Conservation (phyloP, 2,113 vertebrate genomes). For the Myotis yumanensis region DNA sequence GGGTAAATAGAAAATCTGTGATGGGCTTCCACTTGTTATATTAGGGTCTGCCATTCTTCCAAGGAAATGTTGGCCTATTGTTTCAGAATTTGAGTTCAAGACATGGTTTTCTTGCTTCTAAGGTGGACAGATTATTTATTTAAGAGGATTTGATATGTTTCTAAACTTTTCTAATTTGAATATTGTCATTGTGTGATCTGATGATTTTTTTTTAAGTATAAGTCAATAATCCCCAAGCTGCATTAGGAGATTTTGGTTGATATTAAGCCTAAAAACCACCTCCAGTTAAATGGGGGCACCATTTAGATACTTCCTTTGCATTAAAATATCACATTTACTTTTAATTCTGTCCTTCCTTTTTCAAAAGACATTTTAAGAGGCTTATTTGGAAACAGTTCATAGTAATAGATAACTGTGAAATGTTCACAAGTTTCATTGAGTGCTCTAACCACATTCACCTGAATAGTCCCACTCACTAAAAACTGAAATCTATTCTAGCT, state of each 20-base stretch:
- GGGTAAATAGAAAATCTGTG: background rate
- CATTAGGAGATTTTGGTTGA: background rate
- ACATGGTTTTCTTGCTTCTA: background rate
- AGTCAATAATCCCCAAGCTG: background rate
- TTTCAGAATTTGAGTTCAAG: conserved; percentile 5
- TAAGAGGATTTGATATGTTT: background rate
- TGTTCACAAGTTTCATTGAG: background rate
- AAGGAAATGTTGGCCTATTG: background rate
- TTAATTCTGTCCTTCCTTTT: background rate
- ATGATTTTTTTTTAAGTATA: background rate
- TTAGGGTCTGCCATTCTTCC: background rate
- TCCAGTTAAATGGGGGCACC: background rate
- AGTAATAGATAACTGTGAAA: background rate
- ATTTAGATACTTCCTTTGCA: background rate
- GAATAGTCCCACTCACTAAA: background rate
- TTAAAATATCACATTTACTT: background rate
- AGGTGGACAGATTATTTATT: background rate
- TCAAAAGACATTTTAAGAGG: background rate
- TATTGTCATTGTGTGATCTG: background rate
- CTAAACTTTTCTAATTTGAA: background rate
- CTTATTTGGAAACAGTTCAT: background rate
- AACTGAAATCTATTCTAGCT: background rate
- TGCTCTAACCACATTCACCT: background rate
- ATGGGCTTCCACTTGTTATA: background rate
- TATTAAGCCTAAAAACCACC: background rate